Base-by-base conservation (phyloP, 2,888 invertebrate genomes). In the Sepioteuthis lessoniana region DNA sequence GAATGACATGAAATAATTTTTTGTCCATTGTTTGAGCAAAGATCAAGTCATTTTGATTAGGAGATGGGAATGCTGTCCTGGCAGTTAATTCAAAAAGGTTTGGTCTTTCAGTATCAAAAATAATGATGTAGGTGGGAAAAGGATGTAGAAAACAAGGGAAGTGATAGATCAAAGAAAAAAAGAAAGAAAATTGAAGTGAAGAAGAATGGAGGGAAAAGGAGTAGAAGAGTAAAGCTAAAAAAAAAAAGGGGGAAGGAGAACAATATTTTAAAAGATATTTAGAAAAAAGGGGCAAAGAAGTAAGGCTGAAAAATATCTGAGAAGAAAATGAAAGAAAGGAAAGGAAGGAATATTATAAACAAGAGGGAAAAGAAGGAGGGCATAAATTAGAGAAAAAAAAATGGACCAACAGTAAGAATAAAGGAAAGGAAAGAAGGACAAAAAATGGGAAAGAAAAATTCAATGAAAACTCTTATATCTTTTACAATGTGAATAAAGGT, bases 1-100 rank as follows among this genome's bases (percentile, higher is more conserved):
- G n/a, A 76, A 76, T 76, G 76, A 76, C 76, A 76, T 76, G 76
- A 76, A n/a, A 76, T 76, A 76, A 10, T 76, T 76, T 76, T 76
- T 31, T n/a, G n/a, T 76, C n/a, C 76, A 76, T 76, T 76, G 76
- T 76, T 76, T 10, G 8, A 76, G 31, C n/a, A n/a, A n/a, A 76
- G n/a, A 76, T 76, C 76, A 76, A 76, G 76, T 76, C 76, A 76
- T 76, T 76, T 76, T 76, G n/a, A 76, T 76, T 76, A n/a, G 76
- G 31, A 76, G 76, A 76, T 76, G 76, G 76, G n/a, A 76, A 76
- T 76, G 76, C n/a, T 76, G 76, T 76, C 76, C 76, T 76, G 76
- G 76, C 31, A n/a, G 76, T 76, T n/a, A 76, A 76, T 76, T n/a
- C 16, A n/a, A n/a, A 76, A 76, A n/a, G 8, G 76, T 76, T 76